Percentiles rank a stretch among this genome's conserved stretches.
Conservation (phyloP, 2,888 invertebrate species). For the Stenodera caucasica region DNA sequence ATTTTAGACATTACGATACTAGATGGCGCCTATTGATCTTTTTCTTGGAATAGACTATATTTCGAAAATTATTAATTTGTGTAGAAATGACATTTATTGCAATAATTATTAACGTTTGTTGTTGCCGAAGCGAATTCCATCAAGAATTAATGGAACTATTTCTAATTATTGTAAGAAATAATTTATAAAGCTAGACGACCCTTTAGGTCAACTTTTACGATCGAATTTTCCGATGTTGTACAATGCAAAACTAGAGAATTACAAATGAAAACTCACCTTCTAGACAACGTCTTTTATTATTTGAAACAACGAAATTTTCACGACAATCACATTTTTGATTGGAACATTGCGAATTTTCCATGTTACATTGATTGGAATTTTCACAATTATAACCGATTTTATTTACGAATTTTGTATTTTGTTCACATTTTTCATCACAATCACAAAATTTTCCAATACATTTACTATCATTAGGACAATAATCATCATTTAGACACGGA, state of each 20-base stretch:
- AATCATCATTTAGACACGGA: constrained; percentile 33
- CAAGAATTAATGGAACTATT: neutral
- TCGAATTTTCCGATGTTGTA: too few relatives aligned
- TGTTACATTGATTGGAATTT: constrained; percentile 37
- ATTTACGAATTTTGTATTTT: constrained; percentile 27
- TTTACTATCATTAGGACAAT: constrained; percentile 32
- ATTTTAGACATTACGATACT: too few relatives aligned
- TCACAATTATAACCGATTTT: constrained; percentile 43
- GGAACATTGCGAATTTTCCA: constrained; percentile 38
- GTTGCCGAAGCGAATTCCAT: neutral
- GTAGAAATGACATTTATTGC: too few relatives aligned
- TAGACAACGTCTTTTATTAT: constrained; percentile 41
- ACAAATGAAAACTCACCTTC: constrained; percentile 38
- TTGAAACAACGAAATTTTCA: constrained; percentile 33
- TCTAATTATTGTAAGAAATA: neutral
- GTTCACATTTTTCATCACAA: constrained; percentile 34
- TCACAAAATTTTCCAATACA: constrained; percentile 34
- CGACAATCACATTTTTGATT: constrained; percentile 38
- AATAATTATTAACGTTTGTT: constrained; percentile 1
- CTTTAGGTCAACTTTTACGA: neutral
- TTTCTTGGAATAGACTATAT: too few relatives aligned
- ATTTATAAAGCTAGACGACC: neutral
- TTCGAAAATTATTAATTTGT: too few relatives aligned
- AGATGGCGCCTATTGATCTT: too few relatives aligned
- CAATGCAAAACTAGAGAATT: too few relatives aligned